phyloP scores from a whole-genome alignment of 2,888 invertebrate genomes.

The Patella depressa region DNA sequence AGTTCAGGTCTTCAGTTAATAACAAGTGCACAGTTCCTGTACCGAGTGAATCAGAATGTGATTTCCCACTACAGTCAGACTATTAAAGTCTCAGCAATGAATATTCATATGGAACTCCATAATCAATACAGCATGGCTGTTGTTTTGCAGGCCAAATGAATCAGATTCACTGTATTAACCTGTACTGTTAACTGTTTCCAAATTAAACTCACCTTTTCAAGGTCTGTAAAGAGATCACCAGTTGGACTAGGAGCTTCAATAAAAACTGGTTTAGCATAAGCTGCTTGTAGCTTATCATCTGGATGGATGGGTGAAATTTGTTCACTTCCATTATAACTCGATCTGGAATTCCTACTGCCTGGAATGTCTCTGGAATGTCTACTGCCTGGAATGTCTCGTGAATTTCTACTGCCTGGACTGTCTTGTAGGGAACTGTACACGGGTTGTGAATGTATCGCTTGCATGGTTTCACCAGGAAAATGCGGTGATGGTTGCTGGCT shows the following conservation, averaged over 20 bases:
- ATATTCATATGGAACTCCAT: no score
- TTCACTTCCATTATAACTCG: not conserved
- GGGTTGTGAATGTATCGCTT: not conserved
- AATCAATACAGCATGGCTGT: no score
- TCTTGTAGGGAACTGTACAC: not conserved
- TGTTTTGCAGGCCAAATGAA: no score
- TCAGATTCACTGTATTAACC: no score
- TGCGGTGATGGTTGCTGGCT: not conserved
- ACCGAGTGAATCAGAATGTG: no score
- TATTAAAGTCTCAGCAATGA: no score
- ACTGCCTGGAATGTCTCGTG: not conserved
- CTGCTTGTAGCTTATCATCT: not conserved
- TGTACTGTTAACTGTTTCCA: not conserved
- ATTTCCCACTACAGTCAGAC: no score
- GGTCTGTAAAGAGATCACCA: not conserved
- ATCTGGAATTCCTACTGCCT: not conserved
- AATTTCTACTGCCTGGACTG: not conserved
- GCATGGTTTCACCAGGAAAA: not conserved
- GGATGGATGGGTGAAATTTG: not conserved
- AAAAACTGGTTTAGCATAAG: not conserved
- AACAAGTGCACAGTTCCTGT: no score
- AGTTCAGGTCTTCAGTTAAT: no score
- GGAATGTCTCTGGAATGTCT: not conserved
- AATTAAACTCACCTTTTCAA: not conserved
- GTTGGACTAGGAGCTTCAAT: not conserved